Evolutionary conservation across 2,888 invertebrate genomes (phyloP).

Genomic region (Baccha elongata): DNA sequence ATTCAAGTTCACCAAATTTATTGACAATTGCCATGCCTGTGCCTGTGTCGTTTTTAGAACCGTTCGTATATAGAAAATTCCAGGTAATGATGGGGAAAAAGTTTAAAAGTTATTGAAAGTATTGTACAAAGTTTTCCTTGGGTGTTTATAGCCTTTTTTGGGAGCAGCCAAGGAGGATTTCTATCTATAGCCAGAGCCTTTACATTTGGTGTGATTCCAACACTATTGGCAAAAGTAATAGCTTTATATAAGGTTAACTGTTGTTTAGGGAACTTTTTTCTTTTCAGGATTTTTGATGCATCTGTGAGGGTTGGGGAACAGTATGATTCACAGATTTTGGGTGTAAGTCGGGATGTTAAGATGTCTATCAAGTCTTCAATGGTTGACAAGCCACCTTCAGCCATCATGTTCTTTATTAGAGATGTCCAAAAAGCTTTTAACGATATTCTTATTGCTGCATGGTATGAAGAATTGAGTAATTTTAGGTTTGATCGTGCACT

Average conservation of each 20-base stretch:
- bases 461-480: too few species aligned
- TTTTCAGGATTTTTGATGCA: too few species aligned
- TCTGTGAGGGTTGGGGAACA: too few species aligned
- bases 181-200: not conserved
- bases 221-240: not conserved
- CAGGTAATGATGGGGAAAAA: not conserved
- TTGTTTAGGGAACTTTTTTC: too few species aligned
- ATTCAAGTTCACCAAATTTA: not conserved
- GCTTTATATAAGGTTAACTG: not conserved
- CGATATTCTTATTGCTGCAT: too few species aligned
- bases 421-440: too few species aligned
- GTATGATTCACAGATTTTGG: too few species aligned
- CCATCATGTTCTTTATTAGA: too few species aligned
- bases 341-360: too few species aligned
- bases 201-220: not conserved
- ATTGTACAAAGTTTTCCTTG: not conserved
- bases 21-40: conserved; percentile 42
- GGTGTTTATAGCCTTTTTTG: not conserved
- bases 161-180: not conserved
- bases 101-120: not conserved
- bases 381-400: too few species aligned
- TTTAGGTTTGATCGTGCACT: too few species aligned
- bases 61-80: conserved; percentile 23
- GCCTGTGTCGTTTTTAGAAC: conserved; percentile 23
- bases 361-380: too few species aligned